Evolutionary conservation across 2,797 vertebrate species (phyloP).

Genomic region (Chelmon rostratus): DNA sequence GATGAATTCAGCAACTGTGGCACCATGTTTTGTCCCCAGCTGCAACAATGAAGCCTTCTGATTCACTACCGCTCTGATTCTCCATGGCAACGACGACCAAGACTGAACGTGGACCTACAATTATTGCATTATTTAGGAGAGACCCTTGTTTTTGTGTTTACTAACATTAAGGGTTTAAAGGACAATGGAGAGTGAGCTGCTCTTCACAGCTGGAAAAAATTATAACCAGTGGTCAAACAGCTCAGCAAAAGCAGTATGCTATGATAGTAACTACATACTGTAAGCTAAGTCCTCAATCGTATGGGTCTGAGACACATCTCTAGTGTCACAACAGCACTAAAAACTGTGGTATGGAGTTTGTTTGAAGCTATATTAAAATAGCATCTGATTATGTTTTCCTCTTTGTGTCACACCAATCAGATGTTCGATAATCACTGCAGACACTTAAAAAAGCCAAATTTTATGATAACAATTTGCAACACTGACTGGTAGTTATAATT

Average conservation of each 20-base stretch:
- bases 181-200: too few species aligned
- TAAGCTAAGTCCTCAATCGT: neutral
- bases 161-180: neutral
- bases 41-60: too few species aligned
- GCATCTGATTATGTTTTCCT: neutral
- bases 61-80: too few species aligned
- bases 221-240: neutral
- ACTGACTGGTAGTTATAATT: neutral
- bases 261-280: neutral
- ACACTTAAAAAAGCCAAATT: conserved; percentile 6
- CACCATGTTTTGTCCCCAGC: too few species aligned
- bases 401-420: conserved; percentile 9
- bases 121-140: neutral
- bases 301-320: neutral
- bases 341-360: conserved; percentile 8
- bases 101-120: too few species aligned
- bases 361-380: conserved; percentile 12
- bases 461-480: conserved; percentile 24
- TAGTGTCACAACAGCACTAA: neutral
- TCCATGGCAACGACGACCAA: too few species aligned
- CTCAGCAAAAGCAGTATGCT: conserved; percentile 1
- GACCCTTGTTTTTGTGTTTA: neutral
- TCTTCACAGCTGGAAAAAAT: conserved; percentile 19
- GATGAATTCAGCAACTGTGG: too few species aligned
- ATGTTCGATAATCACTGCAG: conserved; percentile 12